Evolutionary conservation across 2,888 invertebrate genomes (phyloP), one percentile per base, ranked within the genome.

Genomic region (Antheraea yamamai): DNA sequence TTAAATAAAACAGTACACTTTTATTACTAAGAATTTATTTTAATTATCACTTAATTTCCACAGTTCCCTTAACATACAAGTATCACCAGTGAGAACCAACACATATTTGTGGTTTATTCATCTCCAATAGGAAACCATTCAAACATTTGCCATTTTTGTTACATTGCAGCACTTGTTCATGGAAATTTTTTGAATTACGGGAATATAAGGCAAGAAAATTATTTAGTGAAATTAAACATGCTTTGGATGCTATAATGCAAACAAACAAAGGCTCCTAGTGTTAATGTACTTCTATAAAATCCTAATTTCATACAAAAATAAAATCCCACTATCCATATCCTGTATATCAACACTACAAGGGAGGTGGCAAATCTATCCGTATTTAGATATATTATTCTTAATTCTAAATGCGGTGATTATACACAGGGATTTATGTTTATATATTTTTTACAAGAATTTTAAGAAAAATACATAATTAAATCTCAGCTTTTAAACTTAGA

Each of bases 21-120:
- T 90, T 88, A 89, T 89, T 91, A 92, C 87, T 90, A 93, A 91
- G 90, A 88, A 84, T 88, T 91, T 90, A 89, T 81, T 89, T 87
- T 84, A 85, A 84, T 86, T 87, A 88, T 89, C 81, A 81, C 89
- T 91, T 90, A 88, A 87, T 84, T 81, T 83, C 84, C 80, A 85
- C 88, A 87, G 88, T 87, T 88, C 84, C 85, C 87, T 87, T 80
- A 82, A 82, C 83, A 80, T 85, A 86, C 84, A 85, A 81, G 81
- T 85, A 86, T 87, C 86, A 87, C 88, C 83, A 84, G 85, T 87
- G 87, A 79, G 77, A 77, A 78, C 77, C 75, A 78, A 75, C 77
- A 74, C 76, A 66, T 78, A 73, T 30, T 75, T 78, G 70, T 58
- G 74, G 75, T 72, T 72, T 75, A 72, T 81, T 84, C 87, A 84